Conservation (phyloP, 30 jellyfish, hydroid and myxozoan genomes). For the Turritopsis dohrnii region DNA sequence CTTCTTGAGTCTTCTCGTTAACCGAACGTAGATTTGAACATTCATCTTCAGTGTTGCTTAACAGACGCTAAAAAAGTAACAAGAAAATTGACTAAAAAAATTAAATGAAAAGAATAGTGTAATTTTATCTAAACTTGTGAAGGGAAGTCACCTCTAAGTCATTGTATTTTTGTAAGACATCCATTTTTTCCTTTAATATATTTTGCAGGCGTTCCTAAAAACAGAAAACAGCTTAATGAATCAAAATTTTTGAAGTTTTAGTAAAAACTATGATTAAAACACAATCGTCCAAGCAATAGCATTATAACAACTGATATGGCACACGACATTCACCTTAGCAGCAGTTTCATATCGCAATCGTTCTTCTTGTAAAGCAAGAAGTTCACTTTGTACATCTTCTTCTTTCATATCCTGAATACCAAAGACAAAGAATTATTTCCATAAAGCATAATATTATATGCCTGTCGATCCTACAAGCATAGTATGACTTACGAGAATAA, state of each 20-base stretch:
- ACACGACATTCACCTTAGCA: conserved; percentile 52
- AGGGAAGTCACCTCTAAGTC: conserved; percentile 64
- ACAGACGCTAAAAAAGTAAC: conserved; percentile 51
- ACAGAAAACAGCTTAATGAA: background rate
- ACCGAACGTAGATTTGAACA: conserved; percentile 57
- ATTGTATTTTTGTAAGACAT: conserved; percentile 49
- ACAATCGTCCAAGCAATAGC: background rate
- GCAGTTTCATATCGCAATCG: conserved; percentile 53
- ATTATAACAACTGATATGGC: no score
- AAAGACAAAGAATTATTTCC: background rate
- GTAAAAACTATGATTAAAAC: no score
- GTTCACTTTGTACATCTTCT: conserved; percentile 47
- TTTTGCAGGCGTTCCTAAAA: conserved; percentile 62
- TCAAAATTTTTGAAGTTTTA: no score
- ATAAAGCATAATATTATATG: background rate
- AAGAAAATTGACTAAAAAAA: background rate
- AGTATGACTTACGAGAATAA: background rate
- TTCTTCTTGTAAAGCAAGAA: conserved; percentile 58
- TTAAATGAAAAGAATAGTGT: background rate
- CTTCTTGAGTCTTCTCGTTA: conserved; percentile 57
- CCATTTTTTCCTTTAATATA: conserved; percentile 55
- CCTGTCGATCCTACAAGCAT: no score
- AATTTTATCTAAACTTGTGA: no score
- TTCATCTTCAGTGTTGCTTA: conserved; percentile 93
- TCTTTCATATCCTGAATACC: conserved; percentile 51